These are phyloP conservation scores for Xiphydria camelus DNA, from an alignment of 2,888 invertebrate species.

Conservation along the genomic window DNA sequence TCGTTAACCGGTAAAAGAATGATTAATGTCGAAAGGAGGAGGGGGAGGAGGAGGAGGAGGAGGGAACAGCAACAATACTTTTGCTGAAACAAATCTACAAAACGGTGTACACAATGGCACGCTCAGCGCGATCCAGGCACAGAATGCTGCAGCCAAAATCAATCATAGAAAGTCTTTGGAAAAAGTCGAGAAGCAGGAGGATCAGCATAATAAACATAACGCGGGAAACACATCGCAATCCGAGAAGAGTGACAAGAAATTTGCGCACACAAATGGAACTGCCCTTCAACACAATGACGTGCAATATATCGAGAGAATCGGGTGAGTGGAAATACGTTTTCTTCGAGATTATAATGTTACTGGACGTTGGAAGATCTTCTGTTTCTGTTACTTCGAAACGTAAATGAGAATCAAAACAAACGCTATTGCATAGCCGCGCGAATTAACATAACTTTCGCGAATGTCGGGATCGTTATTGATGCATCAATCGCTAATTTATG, in stretches of 20 bases:
- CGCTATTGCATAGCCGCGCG: no score
- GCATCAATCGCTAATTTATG: no score
- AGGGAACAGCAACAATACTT: slow-evolving; percentile 31
- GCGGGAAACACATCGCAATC: slow-evolving; percentile 45
- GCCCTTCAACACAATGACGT: slow-evolving; percentile 54
- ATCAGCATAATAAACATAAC: slow-evolving; percentile 50
- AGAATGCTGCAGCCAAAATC: slow-evolving; percentile 55
- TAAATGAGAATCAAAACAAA: no score
- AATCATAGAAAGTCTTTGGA: slow-evolving; percentile 63
- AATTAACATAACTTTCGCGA: no score
- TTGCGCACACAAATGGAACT: slow-evolving; percentile 57
- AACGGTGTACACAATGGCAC: slow-evolving; percentile 52
- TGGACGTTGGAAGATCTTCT: no score
- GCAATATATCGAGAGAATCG: slow-evolving; percentile 60
- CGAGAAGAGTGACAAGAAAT: slow-evolving; percentile 55
- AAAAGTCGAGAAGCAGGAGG: slow-evolving; percentile 57
- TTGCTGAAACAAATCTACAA: slow-evolving; percentile 47
- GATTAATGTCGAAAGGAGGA: no score
- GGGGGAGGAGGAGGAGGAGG: no score
- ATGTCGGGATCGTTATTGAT: no score
- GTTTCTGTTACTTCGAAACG: no score
- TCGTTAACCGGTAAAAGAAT: no score
- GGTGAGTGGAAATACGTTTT: no score
- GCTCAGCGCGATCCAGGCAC: slow-evolving; percentile 44
- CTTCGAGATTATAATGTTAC: no score